These are phyloP conservation scores for Sebastes reedi DNA, from an alignment of 2,797 vertebrate genomes.

Conservation along the genomic window DNA sequence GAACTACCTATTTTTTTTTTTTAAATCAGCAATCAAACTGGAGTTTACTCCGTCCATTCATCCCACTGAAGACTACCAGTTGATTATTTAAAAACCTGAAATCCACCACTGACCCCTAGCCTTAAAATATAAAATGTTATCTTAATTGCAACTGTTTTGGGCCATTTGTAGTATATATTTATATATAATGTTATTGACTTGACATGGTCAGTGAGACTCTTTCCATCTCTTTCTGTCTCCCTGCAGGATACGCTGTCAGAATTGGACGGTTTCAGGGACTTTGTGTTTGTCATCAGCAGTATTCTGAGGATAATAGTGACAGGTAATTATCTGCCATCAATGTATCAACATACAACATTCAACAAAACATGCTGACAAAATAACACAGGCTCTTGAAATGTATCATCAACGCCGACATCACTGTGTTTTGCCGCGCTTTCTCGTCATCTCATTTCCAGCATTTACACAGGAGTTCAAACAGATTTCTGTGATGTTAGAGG, in stretches of 20 bases:
- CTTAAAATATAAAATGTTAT: not conserved
- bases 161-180: not conserved
- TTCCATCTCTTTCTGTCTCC: not conserved
- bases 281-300: constrained; percentile 81
- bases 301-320: constrained; percentile 77
- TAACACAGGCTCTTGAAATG: not conserved
- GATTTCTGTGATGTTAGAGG: not conserved
- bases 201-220: not conserved
- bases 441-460: not conserved
- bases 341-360: not conserved
- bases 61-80: not conserved
- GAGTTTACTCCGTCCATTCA: not conserved
- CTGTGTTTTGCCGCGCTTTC: not conserved
- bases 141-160: not conserved
- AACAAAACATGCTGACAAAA: not conserved
- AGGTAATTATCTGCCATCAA: constrained; percentile 56
- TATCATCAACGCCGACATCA: not conserved
- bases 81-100: not conserved
- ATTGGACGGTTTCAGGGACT: constrained; percentile 78
- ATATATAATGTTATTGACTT: not conserved
- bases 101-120: not conserved
- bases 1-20: not conserved
- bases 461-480: constrained; percentile 1
- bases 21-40: not conserved
- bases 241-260: constrained; percentile 68